These are phyloP conservation scores for Drosophila ficusphila DNA, from an alignment of 1,140 invertebrate genomes.

Conservation along the genomic window DNA sequence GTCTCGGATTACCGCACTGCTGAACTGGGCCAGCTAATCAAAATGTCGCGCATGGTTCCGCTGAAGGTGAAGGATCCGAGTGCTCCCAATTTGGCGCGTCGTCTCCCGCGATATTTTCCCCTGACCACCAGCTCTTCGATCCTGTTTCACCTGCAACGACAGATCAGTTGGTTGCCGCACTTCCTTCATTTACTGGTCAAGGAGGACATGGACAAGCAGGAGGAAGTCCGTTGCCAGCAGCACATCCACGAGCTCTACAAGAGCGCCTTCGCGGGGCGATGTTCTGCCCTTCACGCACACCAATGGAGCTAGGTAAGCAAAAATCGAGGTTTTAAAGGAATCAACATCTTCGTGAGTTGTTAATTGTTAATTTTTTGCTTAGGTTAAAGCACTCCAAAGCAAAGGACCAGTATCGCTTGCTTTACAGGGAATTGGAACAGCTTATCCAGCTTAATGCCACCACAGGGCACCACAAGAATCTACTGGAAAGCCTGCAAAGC, in stretches of 20 bases:
- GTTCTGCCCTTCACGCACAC: slow-evolving; percentile 88
- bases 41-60: slow-evolving; percentile 92
- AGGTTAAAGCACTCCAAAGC: slow-evolving; percentile 85
- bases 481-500: slow-evolving; percentile 93
- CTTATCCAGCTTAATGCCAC: slow-evolving; percentile 90
- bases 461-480: slow-evolving; percentile 89
- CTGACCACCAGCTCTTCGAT: slow-evolving; percentile 91
- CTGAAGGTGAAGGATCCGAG: slow-evolving; percentile 85
- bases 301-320: slow-evolving; percentile 85
- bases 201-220: slow-evolving; percentile 92
- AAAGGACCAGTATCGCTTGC: slow-evolving; percentile 94
- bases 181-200: slow-evolving; percentile 92
- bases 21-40: slow-evolving; percentile 95
- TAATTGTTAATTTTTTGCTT: not conserved
- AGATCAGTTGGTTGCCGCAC: slow-evolving; percentile 92
- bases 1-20: slow-evolving; percentile 95
- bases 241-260: slow-evolving; percentile 92
- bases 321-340: too few species aligned
- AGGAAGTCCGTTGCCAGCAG: slow-evolving; percentile 94
- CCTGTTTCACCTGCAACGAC: slow-evolving; percentile 88
- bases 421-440: slow-evolving; percentile 95
- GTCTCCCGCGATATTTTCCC: slow-evolving; percentile 96
- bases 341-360: not conserved
- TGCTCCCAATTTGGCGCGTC: slow-evolving; percentile 86
- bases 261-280: slow-evolving; percentile 93